Conservation (phyloP, 2,113 vertebrate genomes). For the Lichenostomus cassidix region DNA sequence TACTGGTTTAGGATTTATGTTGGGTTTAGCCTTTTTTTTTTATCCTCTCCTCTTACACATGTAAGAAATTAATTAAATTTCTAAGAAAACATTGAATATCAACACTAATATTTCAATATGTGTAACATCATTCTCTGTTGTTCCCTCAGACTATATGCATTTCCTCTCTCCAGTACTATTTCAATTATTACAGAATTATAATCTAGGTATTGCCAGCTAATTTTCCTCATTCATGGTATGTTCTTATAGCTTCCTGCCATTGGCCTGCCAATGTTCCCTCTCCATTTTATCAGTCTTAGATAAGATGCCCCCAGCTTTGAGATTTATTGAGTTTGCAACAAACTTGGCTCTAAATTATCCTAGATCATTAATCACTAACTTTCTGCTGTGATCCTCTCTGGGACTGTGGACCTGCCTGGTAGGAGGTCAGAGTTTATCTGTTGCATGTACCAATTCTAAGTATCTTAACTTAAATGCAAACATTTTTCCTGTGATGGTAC, state of each 20-base stretch:
- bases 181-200: background rate
- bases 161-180: background rate
- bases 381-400: background rate
- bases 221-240: background rate
- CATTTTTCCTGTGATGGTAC: background rate
- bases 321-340: constrained; percentile 42
- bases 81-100: background rate
- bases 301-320: background rate
- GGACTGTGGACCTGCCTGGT: background rate
- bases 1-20: background rate
- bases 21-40: background rate
- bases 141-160: background rate
- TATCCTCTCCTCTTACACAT: background rate
- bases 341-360: background rate
- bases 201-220: background rate
- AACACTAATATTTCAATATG: background rate
- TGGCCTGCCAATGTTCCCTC: background rate
- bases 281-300: background rate
- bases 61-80: background rate
- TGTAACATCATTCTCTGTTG: background rate
- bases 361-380: constrained; percentile 43
- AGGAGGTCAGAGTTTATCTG: background rate
- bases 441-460: background rate
- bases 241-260: background rate
- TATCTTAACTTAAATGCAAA: background rate